Evolutionary conservation across 2,113 vertebrate genomes (phyloP), one percentile per base, ranked within the genome.

Genomic region (Dasyprocta punctata): DNA sequence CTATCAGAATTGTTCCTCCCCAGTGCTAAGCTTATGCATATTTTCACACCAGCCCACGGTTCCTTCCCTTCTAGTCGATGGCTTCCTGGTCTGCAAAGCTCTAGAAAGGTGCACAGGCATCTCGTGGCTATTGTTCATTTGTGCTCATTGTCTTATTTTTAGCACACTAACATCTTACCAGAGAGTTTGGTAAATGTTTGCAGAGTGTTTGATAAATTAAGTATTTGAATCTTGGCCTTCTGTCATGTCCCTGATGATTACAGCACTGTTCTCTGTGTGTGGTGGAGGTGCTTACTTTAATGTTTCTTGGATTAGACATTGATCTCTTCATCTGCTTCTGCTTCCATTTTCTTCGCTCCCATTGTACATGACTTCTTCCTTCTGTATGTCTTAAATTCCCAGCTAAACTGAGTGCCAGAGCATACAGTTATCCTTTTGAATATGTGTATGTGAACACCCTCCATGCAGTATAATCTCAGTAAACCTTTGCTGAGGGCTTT

Each of bases 321-420:
- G 83, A 44, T 86, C 33, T 77, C 17, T 69, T 90, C 7, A 88
- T 33, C 47, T 67, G 8, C 24, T 93, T 3, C 36, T 49, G n/a
- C 65, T 52, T 96, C 92, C 1, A 14, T 47, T 63, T 85, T 80
- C 75, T 3, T 81, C 58, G 86, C 33, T 47, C 20, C 26, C 22
- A 28, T 52, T 86, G 2, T 41, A 22, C 77, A 10, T 67, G 73
- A 26, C 67, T 52, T 26, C 20, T 30, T 52, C 83, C 96, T 85
- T 73, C 17, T 83, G 10, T 82, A 28, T 84, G 22, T 75, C 88
- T 93, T 85, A 33, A 96, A 65, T 87, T 63, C 33, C 77, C 86
- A 91, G 56, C 10, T 60, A 81, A 96, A 83, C 82, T 22, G 52
- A 88, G 24, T 61, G 89, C 67, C 88, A 56, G 30, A 69, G 58